Percentiles rank a stretch among this genome's conserved stretches.
These are phyloP conservation scores for Drosophila paulistorum DNA, from an alignment of 1,140 invertebrate species.

Conservation along the genomic window DNA sequence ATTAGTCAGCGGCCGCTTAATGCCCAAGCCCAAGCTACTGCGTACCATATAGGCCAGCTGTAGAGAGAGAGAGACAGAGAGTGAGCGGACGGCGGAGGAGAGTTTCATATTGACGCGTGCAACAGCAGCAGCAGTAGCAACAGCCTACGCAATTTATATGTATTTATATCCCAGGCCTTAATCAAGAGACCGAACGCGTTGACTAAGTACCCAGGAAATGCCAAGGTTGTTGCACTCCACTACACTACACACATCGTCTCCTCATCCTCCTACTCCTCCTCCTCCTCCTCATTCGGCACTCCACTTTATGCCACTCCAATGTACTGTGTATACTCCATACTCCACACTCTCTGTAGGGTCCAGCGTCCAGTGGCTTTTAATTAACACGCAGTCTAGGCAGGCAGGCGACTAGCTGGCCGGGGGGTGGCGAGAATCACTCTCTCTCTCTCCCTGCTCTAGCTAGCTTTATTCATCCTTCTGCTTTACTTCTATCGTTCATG, in stretches of 20 bases:
- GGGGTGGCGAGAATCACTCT: slow-evolving; percentile 25
- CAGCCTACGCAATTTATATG: slow-evolving; percentile 64
- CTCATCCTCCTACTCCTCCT: too few relatives aligned
- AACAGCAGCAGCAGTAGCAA: slow-evolving; percentile 18
- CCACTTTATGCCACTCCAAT: neutral
- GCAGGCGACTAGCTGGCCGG: slow-evolving; percentile 23
- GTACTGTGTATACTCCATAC: neutral
- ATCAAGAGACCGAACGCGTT: slow-evolving; percentile 67
- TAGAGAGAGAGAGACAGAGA: slow-evolving; percentile 32
- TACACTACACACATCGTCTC: slow-evolving; percentile 33
- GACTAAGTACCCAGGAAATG: slow-evolving; percentile 80
- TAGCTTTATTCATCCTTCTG: slow-evolving; percentile 13
- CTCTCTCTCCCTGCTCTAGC: slow-evolving; percentile 1
- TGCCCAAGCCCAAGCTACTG: slow-evolving; percentile 64
- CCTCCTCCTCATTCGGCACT: neutral
- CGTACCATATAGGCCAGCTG: slow-evolving; percentile 18
- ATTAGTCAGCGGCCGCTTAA: slow-evolving; percentile 77
- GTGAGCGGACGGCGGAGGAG: neutral
- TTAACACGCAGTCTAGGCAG: slow-evolving; percentile 68
- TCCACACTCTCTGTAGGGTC: slow-evolving; percentile 19
- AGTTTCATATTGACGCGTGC: slow-evolving; percentile 53
- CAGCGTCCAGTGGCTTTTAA: slow-evolving; percentile 78
- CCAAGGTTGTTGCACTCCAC: slow-evolving; percentile 78
- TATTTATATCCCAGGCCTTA: slow-evolving; percentile 40
- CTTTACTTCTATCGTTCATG: slow-evolving; percentile 33